These are phyloP conservation scores for Lamprotornis superbus DNA, from an alignment of 2,113 vertebrate genomes.

Conservation along the genomic window DNA sequence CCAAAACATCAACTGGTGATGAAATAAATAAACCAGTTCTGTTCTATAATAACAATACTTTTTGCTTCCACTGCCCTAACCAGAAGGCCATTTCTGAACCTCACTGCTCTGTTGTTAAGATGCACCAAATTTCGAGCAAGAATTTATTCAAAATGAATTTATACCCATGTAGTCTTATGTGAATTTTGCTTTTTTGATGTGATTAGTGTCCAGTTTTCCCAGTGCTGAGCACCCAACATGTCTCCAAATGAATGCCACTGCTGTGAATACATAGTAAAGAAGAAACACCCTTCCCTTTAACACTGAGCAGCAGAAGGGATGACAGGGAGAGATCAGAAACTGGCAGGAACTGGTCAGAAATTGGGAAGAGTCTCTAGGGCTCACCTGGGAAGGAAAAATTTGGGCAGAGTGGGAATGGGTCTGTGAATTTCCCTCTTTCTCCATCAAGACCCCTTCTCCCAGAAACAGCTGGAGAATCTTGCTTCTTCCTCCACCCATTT, in stretches of 20 bases:
- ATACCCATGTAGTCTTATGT: neutral
- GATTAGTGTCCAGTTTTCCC: neutral
- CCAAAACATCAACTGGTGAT: neutral
- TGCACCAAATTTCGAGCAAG: neutral
- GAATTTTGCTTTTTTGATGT: neutral
- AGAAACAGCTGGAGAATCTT: neutral
- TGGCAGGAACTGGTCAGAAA: neutral
- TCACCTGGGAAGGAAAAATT: neutral
- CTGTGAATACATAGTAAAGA: neutral
- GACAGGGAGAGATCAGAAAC: neutral
- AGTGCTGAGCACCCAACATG: neutral
- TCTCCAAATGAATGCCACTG: neutral
- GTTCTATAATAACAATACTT: neutral
- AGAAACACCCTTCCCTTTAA: neutral
- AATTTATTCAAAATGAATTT: neutral
- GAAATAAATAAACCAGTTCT: neutral
- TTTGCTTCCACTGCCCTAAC: neutral
- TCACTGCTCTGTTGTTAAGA: neutral
- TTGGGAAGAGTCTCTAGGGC: neutral
- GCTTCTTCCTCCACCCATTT: neutral
- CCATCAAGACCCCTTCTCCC: neutral
- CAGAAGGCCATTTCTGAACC: neutral
- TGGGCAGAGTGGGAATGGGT: neutral
- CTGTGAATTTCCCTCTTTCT: neutral
- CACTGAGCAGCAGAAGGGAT: neutral